Base-by-base conservation (phyloP, 2,797 vertebrate genomes). In the Phoxinus dragarum region DNA sequence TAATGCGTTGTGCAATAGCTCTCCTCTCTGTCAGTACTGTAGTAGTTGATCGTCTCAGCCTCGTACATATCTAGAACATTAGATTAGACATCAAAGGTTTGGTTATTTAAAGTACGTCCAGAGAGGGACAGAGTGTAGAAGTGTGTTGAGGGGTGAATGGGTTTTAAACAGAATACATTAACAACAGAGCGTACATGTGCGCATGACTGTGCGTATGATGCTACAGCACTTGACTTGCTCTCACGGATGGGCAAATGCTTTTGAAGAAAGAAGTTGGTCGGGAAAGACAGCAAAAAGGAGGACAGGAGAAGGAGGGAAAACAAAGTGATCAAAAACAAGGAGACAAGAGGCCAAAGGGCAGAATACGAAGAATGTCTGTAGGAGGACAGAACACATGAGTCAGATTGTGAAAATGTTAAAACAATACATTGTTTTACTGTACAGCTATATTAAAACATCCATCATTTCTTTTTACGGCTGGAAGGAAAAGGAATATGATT, bases 371-470 rank as follows among this genome's bases (percentile, higher is more conserved):
- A 67, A 81, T 12, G 74, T 61, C 49, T 83, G 88, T 81, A 80
- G 80, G 54, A 84, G 71, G 82, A 85, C 82, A 71, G 61, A 88
- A 86, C 85, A 73, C 67, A 87, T 81, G 82, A 85, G 68, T 89
- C 87, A 88, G 84, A 78, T 67, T 82, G 72, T 36, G 84, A 85
- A 80, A 80, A 77, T 61, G 36, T 76, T 85, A 40, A 79, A 84
- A 89, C 52, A 85, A 83, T 84, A 80, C 86, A 84, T 68, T 85
- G 56, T 87, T 88, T 69, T 72, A 82, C 87, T 81, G 69, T 86
- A 67, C 36, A 38, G 84, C 84, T 81, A 84, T 87, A 90, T 86
- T 89, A 89, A 89, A 87, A 87, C 78, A 88, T 90, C 84, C 80
- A 86, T 87, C 87, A 82, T 80, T 84, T 84, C n/a, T 64, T 52